Evolutionary conservation across 2,888 invertebrate species (phyloP), one percentile per base, ranked within the genome.

Genomic region (Dyspetes luteomarginatus): DNA sequence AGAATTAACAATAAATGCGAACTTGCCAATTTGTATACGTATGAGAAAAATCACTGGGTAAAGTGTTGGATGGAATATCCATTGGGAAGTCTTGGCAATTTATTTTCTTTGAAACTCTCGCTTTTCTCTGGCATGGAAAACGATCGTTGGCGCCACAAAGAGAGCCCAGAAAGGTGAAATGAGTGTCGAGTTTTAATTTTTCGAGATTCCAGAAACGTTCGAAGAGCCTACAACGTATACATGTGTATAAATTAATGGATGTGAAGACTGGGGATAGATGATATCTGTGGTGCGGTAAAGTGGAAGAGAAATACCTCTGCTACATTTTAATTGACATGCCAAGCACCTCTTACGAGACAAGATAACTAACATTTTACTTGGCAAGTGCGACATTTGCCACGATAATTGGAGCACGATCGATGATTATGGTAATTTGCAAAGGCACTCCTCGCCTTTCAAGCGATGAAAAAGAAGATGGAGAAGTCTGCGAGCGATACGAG

Each of bases 341-440:
- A 30, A 62, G 2, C 41, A 45, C 5, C 52, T 48, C 45, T 24
- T 50, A 45, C 36, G 48, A 67, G 19, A 43, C 45, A 30, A 24
- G 65, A 26, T 17, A 55, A 36, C 60, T 55, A 28, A 41, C 55
- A 62, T 69, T 36, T 52, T 22, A 60, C 19, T 64, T 58, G 62
- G 50, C 74, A 30, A 64, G 36, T 52, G 65, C 65, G 69, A 77
- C 77, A 62, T 72, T 71, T 62, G 71, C 60, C 65, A 30, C 52
- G 73, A 71, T 80, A 74, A 82, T 74, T 76, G 71, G 73, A 71
- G 60, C 77, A 30, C 80, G 69, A 77, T 82, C 73, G 64, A 80
- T 71, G 71, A 82, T 80, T 74, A 82, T 82, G 80, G 48, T 76
- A 71, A 77, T 80, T 71, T 30, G 22, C 55, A 15, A 15, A 22